Conservation (phyloP, 2,888 invertebrate species). For the Amaurobius ferox region DNA sequence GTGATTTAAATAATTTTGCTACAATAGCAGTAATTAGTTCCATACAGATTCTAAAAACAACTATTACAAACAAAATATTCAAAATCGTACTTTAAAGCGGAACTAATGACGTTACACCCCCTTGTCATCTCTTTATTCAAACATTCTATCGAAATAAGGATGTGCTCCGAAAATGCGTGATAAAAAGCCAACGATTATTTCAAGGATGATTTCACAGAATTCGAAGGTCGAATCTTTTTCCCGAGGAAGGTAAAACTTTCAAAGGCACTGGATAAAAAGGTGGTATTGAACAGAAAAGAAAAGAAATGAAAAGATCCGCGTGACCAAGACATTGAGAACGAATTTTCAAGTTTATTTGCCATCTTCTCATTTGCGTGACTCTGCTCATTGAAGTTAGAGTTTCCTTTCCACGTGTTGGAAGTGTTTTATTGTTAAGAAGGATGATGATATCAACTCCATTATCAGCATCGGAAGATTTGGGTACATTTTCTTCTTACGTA, state of each 20-base stretch:
- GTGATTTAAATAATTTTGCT: too few species aligned
- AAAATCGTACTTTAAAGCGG: neutral
- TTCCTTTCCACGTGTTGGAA: neutral
- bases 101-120: neutral
- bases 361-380: neutral
- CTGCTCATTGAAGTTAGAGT: neutral
- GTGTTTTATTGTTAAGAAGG: neutral
- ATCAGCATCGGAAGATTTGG: neutral
- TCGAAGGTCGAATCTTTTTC: neutral
- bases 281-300: neutral
- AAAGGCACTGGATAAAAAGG: neutral
- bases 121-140: neutral
- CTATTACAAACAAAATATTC: too few species aligned
- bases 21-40: too few species aligned
- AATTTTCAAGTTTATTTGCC: slow-evolving; percentile 29
- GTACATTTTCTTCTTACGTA: too few species aligned
- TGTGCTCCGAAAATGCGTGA: neutral
- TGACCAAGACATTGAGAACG: slow-evolving; percentile 43
- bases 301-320: neutral
- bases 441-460: neutral
- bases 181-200: neutral
- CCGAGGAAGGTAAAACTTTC: neutral
- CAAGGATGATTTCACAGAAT: slow-evolving; percentile 8
- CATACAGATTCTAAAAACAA: too few species aligned
- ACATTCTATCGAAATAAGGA: neutral